Evolutionary conservation across 2,797 vertebrate species (phyloP).

Genomic region (Erpetoichthys calabaricus): DNA sequence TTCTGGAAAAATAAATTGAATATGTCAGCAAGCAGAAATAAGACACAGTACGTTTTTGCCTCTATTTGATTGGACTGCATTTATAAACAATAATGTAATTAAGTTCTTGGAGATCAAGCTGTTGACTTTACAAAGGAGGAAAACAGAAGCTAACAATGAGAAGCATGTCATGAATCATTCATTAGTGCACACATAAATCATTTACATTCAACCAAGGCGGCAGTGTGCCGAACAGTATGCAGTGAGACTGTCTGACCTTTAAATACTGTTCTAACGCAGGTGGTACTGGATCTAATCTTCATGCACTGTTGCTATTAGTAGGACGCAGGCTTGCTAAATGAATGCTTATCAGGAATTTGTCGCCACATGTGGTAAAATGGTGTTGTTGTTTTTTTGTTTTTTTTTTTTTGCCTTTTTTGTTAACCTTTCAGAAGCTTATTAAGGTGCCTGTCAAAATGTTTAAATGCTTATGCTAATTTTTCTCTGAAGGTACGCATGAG

Average conservation of each 20-base stretch:
- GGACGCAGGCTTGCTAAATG: conserved; percentile 20
- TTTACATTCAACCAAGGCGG: conserved; percentile 29
- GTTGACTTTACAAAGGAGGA: conserved; percentile 33
- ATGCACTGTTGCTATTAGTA: conserved; percentile 17
- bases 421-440: conserved; percentile 36
- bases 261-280: conserved; percentile 36
- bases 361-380: conserved; percentile 22
- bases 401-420: conserved; percentile 22
- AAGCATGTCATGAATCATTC: conserved; percentile 30
- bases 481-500: conserved; percentile 7
- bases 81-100: conserved; percentile 12
- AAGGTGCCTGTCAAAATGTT: conserved; percentile 39
- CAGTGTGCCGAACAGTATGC: conserved; percentile 34
- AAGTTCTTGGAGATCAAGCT: conserved; percentile 22
- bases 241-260: conserved; percentile 48
- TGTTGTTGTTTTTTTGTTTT: conserved; percentile 17
- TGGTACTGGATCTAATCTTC: conserved; percentile 34
- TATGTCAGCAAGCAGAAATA: no score
- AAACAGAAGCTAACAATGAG: conserved; percentile 31
- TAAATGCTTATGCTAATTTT: conserved; percentile 37
- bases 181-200: conserved; percentile 32
- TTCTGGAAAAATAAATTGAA: no score
- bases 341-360: conserved; percentile 13
- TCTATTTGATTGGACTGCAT: not conserved
- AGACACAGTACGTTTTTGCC: no score